A percentile compares a stretch with the other conserved stretches of the same genome.
Evolutionary conservation across 2,797 vertebrate genomes (phyloP).

Genomic region (Fringilla coelebs): DNA sequence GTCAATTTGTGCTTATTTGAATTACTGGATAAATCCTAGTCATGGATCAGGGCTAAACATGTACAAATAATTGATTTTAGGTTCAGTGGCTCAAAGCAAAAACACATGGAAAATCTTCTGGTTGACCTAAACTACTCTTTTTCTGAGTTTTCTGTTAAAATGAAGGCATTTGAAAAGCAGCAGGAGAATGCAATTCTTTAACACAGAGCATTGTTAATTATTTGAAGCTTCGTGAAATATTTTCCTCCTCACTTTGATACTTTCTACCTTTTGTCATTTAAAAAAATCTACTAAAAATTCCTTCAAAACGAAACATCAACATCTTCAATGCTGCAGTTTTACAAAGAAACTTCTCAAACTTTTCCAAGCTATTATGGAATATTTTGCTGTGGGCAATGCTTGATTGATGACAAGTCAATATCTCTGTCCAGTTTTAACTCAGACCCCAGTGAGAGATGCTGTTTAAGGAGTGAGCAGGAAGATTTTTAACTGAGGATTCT

Average conservation of each 20-base stretch:
- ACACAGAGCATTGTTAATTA: neutral
- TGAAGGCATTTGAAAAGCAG: neutral
- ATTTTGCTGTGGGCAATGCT: neutral
- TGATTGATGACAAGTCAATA: neutral
- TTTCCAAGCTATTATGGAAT: neutral
- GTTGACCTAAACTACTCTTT: neutral
- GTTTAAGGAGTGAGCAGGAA: neutral
- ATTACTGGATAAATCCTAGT: neutral
- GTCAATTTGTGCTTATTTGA: slow-evolving; percentile 31
- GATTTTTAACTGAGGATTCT: neutral
- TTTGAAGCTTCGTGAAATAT: neutral
- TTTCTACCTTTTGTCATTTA: neutral
- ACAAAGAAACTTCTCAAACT: neutral
- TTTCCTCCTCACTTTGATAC: neutral
- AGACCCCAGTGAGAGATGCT: neutral
- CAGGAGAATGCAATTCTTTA: neutral
- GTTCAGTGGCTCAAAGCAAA: slow-evolving; percentile 22
- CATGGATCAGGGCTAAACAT: slow-evolving; percentile 10
- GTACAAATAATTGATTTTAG: slow-evolving; percentile 41
- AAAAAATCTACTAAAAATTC: rapidly evolving
- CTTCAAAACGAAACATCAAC: neutral
- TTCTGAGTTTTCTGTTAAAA: neutral
- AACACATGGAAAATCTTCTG: neutral
- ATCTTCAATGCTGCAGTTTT: neutral
- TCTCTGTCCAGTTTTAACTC: neutral